phyloP scores from a whole-genome alignment of 2,888 invertebrate species.

The Melanophora roralis region DNA sequence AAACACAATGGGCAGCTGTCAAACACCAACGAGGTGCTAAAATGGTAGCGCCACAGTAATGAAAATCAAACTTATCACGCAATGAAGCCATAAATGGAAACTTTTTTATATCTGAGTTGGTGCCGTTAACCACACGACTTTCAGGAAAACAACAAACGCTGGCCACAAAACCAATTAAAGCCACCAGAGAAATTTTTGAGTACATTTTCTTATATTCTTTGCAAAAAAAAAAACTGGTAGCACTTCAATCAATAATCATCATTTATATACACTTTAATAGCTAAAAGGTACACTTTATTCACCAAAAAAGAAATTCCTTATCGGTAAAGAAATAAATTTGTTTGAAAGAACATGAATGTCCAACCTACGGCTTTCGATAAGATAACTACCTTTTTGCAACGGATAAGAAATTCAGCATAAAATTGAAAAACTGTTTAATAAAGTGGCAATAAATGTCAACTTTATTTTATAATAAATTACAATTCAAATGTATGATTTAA shows the following conservation, averaged over 20 bases:
- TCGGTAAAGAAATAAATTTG: too few relatives aligned
- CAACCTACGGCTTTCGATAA: too few relatives aligned
- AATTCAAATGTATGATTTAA: too few relatives aligned
- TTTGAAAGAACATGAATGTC: too few relatives aligned
- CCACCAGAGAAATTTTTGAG: slow-evolving; percentile 5
- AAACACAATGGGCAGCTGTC: slow-evolving; percentile 73
- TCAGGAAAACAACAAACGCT: slow-evolving; percentile 60
- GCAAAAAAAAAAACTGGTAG: slow-evolving; percentile 6
- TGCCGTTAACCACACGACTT: slow-evolving; percentile 73
- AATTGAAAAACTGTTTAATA: too few relatives aligned
- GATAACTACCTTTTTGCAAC: too few relatives aligned
- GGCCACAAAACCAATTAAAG: slow-evolving; percentile 4
- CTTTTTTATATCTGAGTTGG: slow-evolving; percentile 66
- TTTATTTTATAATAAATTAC: too few relatives aligned
- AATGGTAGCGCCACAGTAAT: slow-evolving; percentile 71
- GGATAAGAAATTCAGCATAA: too few relatives aligned
- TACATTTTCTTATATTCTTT: slow-evolving; percentile 10
- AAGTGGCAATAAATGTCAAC: too few relatives aligned
- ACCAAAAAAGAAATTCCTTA: too few relatives aligned
- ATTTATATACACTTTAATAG: too few relatives aligned
- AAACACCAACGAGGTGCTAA: slow-evolving; percentile 67
- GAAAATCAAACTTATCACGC: slow-evolving; percentile 67
- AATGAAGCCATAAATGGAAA: slow-evolving; percentile 74
- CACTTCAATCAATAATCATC: not conserved
- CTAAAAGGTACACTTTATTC: too few relatives aligned